Base-by-base conservation (phyloP, 2,113 vertebrate genomes). In the Phasianus colchicus region DNA sequence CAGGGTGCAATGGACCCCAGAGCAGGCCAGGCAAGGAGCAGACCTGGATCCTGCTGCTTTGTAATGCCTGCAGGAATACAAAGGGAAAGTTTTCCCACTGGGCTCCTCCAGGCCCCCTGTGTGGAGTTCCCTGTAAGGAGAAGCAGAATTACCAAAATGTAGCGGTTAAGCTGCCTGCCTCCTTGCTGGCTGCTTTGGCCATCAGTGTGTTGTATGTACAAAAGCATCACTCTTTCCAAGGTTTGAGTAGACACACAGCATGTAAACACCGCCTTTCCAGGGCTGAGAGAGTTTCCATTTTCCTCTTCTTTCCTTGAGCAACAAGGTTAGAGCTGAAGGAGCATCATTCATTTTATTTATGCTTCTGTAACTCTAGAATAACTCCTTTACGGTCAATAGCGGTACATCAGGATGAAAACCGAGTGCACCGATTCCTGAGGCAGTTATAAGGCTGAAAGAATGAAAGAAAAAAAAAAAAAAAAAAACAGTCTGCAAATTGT, bases 161-260 rank as follows among this genome's bases (percentile, higher is more conserved):
- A 30, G 2, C 11, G 6, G 29, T 17, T 50, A 8, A 1, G 13
- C 27, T 14, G 17, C 36, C 48, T 58, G 52, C 13, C n/a, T 57
- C n/a, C 1, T 6, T 19, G 5, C 74, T 17, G 27, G 38, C 0
- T 5, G 52, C 34, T 69, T 82, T 65, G 70, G 60, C 43, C 47
- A 57, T 2, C 0, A 2, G 6, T 48, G 20, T 5, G 30, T 10
- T 11, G 4, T 9, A 4, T 0, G 0, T 24, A 27, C 11, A 16
- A 61, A 72, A 89, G 32, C 43, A 89, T 60, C 6, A 13, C 38
- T 73, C 63, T 76, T 79, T 36, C 54, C 60, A 40, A 83, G 63
- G 36, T 58, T n/a, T 66, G n/a, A 58, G 45, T 20, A 89, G 84
- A 34, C 38, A 42, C 0, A 1, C 30, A 70, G 36, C 30, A 25